phyloP scores from a whole-genome alignment of 2,888 invertebrate genomes.

The Epinotia bilunana region DNA sequence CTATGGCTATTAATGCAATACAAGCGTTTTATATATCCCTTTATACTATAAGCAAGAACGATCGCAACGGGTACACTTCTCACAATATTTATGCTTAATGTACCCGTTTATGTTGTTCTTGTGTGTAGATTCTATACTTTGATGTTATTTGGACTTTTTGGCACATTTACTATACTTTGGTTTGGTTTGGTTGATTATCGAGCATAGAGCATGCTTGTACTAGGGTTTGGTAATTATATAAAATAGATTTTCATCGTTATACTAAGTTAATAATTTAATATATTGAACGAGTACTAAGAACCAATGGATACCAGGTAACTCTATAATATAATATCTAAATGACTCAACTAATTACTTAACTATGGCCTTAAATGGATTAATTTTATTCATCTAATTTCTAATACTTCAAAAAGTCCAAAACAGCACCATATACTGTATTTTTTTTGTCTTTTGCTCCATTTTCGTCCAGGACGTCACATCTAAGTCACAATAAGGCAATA shows the following conservation, averaged over 20 bases:
- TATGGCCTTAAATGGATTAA: constrained; percentile 15
- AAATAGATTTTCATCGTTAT: constrained; percentile 14
- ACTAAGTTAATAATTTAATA: constrained; percentile 26
- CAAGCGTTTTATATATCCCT: constrained; percentile 18
- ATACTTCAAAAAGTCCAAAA: constrained; percentile 30
- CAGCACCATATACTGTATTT: constrained; percentile 23
- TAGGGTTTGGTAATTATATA: constrained; percentile 10
- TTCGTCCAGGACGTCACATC: constrained; percentile 22
- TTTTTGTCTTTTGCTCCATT: constrained; percentile 36
- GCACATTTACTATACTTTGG: constrained; percentile 21
- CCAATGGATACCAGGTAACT: constrained; percentile 2
- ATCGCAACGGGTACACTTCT: background rate
- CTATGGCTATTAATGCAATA: constrained; percentile 29
- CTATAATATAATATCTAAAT: constrained; percentile 3
- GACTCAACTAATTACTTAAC: constrained; percentile 13
- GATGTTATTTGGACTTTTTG: constrained; percentile 30
- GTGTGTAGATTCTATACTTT: constrained; percentile 6
- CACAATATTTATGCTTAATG: background rate
- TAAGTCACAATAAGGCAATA: constrained; percentile 13
- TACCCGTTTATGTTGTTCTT: background rate
- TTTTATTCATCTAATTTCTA: constrained; percentile 3
- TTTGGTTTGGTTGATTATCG: background rate
- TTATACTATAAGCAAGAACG: constrained; percentile 2
- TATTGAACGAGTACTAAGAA: constrained; percentile 12
- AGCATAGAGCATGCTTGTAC: background rate